These are phyloP conservation scores for Anorthoa munda DNA, from an alignment of 2,888 invertebrate genomes.

Conservation along the genomic window DNA sequence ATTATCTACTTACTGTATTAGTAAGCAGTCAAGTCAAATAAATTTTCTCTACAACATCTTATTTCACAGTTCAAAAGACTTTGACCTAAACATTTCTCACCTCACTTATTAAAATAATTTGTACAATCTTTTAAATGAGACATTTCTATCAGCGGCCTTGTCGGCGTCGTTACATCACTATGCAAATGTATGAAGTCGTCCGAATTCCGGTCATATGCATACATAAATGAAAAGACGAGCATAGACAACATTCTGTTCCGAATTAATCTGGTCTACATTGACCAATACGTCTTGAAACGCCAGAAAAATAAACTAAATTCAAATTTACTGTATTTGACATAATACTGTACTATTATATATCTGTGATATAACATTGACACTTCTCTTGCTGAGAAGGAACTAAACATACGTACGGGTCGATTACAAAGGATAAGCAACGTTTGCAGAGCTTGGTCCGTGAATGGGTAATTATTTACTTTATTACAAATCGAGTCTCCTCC, in stretches of 20 bases:
- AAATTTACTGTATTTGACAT: neutral
- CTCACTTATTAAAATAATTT: conserved; percentile 17
- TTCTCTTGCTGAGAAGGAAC: too few relatives aligned
- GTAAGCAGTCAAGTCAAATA: neutral
- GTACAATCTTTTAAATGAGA: conserved; percentile 20
- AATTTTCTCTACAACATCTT: neutral
- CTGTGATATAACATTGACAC: too few relatives aligned
- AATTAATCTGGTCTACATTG: neutral
- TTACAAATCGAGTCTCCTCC: too few relatives aligned
- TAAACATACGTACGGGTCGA: too few relatives aligned
- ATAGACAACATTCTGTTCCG: conserved; percentile 6
- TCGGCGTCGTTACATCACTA: conserved; percentile 26
- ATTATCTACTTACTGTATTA: too few relatives aligned
- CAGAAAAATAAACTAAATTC: neutral
- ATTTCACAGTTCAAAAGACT: neutral
- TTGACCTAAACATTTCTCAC: conserved; percentile 28
- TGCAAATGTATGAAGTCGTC: conserved; percentile 21
- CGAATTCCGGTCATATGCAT: conserved; percentile 47
- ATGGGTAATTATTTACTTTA: too few relatives aligned
- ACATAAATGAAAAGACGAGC: neutral
- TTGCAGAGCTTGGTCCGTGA: too few relatives aligned
- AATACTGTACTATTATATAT: neutral
- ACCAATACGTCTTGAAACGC: neutral
- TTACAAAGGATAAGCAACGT: too few relatives aligned
- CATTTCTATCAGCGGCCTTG: conserved; percentile 43